Conservation (phyloP, 2,797 vertebrate species). For the Phalanger gymnotis region DNA sequence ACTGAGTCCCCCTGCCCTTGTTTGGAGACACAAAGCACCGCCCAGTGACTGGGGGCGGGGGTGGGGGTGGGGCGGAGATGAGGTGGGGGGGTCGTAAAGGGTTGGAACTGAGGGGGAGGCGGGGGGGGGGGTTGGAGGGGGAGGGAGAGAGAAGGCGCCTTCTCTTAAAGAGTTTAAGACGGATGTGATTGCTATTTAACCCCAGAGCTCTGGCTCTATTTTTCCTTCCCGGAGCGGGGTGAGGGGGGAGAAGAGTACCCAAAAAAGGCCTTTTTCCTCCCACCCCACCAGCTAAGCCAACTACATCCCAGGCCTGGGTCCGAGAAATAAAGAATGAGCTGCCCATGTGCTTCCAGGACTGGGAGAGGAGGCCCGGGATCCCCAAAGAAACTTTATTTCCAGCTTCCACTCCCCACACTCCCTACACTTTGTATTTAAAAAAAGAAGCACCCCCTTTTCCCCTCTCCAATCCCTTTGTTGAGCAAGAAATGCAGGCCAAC, state of each 20-base stretch:
- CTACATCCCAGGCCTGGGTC: neutral
- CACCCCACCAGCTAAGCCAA: neutral
- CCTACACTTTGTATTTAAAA: neutral
- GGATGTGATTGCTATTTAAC: neutral
- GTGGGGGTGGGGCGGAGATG: no score
- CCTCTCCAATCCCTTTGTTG: neutral
- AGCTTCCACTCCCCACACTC: neutral
- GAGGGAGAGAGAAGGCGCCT: no score
- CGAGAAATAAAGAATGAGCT: neutral
- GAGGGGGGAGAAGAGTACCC: neutral
- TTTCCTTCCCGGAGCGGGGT: neutral
- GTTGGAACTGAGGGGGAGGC: neutral
- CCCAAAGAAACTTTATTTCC: slow-evolving; percentile 38
- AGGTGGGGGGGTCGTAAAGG: neutral
- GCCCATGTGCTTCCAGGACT: neutral
- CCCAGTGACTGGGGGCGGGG: neutral
- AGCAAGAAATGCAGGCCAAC: neutral
- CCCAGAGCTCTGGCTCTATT: neutral
- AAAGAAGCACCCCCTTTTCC: neutral
- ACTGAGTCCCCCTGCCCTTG: slow-evolving; percentile 57
- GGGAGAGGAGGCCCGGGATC: neutral
- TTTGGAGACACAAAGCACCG: slow-evolving; percentile 42
- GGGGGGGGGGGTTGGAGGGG: no score
- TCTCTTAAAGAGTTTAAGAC: neutral
- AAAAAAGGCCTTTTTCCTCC: neutral